These are phyloP conservation scores for Gymnothorax reevesii DNA, from an alignment of 2,797 vertebrate species.

Conservation along the genomic window DNA sequence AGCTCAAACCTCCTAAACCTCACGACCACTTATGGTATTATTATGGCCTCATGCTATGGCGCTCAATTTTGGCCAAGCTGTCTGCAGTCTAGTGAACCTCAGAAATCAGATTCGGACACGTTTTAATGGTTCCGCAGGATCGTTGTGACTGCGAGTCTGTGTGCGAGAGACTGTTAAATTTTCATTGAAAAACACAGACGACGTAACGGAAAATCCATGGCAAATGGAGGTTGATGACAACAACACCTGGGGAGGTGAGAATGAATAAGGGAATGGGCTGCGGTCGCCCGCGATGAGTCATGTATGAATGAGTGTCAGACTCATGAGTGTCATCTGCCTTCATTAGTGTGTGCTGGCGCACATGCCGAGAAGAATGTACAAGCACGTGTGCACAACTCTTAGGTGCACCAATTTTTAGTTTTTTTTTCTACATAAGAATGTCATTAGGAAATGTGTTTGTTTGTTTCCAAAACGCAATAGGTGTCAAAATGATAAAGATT, in stretches of 20 bases:
- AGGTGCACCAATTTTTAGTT: no score
- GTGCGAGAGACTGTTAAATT: not conserved
- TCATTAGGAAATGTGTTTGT: no score
- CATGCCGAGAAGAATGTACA: no score
- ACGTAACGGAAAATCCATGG: not conserved
- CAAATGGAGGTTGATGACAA: not conserved
- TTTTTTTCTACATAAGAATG: no score
- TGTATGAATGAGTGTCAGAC: no score
- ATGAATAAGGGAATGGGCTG: not conserved
- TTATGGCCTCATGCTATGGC: not conserved
- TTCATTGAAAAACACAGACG: not conserved
- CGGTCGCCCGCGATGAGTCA: no score
- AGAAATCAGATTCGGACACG: not conserved
- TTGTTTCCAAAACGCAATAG: no score
- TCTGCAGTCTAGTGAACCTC: not conserved
- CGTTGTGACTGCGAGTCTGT: not conserved
- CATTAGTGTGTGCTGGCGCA: no score
- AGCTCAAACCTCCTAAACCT: no score
- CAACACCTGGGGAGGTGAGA: not conserved
- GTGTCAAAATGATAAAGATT: no score
- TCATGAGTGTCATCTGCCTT: no score
- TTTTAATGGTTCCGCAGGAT: not conserved
- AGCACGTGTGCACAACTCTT: no score
- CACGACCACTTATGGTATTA: not conserved
- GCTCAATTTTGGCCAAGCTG: not conserved